Evolutionary conservation across 2,888 invertebrate species (phyloP).

Genomic region (Eilema griseolum): DNA sequence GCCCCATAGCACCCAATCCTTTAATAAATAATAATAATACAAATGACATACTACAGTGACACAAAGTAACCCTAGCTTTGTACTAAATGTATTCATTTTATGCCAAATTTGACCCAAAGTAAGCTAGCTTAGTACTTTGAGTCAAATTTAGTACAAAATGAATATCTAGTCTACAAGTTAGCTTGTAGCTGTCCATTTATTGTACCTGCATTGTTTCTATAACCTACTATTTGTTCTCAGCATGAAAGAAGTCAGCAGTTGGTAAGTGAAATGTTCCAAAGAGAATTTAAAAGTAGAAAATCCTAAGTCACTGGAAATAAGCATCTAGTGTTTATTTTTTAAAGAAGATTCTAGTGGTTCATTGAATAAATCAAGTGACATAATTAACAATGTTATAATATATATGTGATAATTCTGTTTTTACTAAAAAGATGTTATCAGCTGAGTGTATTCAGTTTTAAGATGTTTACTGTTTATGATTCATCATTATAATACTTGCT

Average conservation of each 20-base stretch:
- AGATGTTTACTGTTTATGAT: neutral
- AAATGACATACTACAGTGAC: no score
- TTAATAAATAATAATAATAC: no score
- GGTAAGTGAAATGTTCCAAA: neutral
- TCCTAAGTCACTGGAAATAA: no score
- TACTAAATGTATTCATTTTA: no score
- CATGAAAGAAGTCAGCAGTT: neutral
- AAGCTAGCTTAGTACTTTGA: no score
- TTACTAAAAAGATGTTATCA: constrained; percentile 1
- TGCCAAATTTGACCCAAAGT: no score
- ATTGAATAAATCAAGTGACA: neutral
- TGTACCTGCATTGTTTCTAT: no score
- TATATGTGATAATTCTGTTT: neutral
- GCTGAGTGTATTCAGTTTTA: neutral
- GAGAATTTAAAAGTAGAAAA: neutral
- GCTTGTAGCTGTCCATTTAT: neutral
- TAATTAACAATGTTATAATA: neutral
- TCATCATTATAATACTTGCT: neutral
- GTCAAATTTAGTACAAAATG: no score
- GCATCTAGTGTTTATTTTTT: neutral
- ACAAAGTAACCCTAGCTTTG: no score
- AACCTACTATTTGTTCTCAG: no score
- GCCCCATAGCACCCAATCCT: no score
- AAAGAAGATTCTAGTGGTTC: neutral
- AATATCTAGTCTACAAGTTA: no score